These are phyloP conservation scores for Oreochromis niloticus DNA, from an alignment of 2,113 vertebrate genomes.

Conservation along the genomic window DNA sequence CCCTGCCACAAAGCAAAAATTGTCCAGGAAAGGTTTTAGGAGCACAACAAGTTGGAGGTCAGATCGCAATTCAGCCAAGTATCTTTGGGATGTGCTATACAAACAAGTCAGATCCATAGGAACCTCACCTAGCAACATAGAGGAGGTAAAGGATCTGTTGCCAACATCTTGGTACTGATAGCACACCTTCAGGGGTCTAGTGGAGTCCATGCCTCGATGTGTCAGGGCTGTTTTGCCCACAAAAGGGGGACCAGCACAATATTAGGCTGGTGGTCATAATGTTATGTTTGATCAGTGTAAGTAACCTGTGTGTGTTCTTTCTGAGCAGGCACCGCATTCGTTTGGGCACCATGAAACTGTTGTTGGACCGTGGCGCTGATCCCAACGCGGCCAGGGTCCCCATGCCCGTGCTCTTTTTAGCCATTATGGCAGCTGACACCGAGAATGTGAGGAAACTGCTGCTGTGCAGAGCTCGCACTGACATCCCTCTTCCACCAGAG, in stretches of 20 bases:
- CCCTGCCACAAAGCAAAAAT: background rate
- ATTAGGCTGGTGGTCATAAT: background rate
- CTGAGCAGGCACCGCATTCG: conserved; percentile 56
- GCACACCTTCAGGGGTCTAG: background rate
- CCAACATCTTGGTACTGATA: background rate
- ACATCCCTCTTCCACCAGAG: conserved; percentile 68
- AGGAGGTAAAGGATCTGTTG: background rate
- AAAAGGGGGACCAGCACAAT: background rate
- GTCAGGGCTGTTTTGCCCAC: background rate
- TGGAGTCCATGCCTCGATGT: background rate
- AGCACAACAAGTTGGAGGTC: background rate
- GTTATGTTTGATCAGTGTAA: background rate
- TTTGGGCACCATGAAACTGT: conserved; percentile 74
- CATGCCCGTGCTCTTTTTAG: conserved; percentile 77
- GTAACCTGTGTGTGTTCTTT: background rate
- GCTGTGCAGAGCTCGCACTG: conserved; percentile 73
- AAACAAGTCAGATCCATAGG: background rate
- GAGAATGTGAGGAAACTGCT: conserved; percentile 73
- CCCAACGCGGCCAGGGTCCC: conserved; percentile 75
- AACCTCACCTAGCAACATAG: background rate
- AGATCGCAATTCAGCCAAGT: background rate
- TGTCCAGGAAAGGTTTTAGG: background rate
- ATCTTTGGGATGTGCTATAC: background rate
- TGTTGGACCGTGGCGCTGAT: conserved; percentile 79
- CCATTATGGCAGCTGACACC: conserved; percentile 76